Percentiles rank a stretch among this genome's conserved stretches.
Conservation (phyloP, 2,797 vertebrate genomes). For the Ficedula albicollis region DNA sequence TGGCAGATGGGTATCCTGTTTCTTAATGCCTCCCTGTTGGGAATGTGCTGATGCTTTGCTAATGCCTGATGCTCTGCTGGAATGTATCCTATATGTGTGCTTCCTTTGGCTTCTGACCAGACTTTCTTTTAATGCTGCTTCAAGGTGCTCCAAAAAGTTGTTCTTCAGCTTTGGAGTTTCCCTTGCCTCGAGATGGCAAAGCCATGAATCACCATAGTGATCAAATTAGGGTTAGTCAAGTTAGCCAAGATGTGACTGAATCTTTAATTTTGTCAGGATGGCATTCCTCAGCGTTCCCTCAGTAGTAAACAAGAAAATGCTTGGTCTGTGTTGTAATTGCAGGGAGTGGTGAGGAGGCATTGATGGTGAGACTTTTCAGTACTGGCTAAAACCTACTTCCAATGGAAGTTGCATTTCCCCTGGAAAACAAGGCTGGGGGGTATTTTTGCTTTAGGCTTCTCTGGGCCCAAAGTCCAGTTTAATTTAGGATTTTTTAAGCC, state of each 20-base stretch:
- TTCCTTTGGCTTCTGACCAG: constrained; percentile 23
- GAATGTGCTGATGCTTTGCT: background rate
- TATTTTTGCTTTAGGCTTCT: background rate
- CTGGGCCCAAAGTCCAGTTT: background rate
- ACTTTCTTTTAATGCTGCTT: background rate
- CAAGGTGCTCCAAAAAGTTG: constrained; percentile 22
- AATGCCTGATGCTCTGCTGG: constrained; percentile 7
- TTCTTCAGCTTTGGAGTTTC: constrained; percentile 23
- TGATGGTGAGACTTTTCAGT: background rate
- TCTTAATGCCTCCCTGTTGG: background rate
- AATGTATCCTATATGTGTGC: background rate
- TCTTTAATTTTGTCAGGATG: constrained; percentile 30
- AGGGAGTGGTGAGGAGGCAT: background rate
- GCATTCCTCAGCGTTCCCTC: constrained; percentile 26
- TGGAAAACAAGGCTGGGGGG: background rate
- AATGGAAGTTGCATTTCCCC: background rate
- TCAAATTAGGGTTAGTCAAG: background rate
- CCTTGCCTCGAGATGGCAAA: background rate
- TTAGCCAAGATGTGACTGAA: constrained; percentile 19
- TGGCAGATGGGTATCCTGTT: constrained; percentile 50
- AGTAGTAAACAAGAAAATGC: background rate
- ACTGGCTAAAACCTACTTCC: background rate
- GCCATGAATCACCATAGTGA: constrained; percentile 5
- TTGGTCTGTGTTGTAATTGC: background rate
- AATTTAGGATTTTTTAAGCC: background rate